Conservation (phyloP, 2,797 vertebrate genomes). For the Scarus forsteni region DNA sequence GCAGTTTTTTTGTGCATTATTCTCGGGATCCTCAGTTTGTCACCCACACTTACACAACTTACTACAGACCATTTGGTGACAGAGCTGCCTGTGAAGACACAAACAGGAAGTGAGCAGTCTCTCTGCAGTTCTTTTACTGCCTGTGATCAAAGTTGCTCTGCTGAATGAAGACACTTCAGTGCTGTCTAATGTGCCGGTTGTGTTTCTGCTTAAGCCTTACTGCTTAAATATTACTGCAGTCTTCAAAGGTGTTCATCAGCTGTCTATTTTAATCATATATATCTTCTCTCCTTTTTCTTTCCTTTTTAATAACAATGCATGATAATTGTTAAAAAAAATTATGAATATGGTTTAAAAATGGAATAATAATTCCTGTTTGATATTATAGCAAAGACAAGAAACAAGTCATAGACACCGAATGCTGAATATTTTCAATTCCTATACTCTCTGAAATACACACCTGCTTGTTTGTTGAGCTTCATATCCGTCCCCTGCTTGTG, state of each 20-base stretch:
- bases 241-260: not conserved
- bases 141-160: constrained; percentile 18
- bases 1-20: constrained; percentile 3
- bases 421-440: no score
- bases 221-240: not conserved
- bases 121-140: constrained; percentile 11
- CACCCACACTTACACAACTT: constrained; percentile 10
- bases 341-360: no score
- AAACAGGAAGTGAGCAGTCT: constrained; percentile 64
- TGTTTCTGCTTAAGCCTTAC: not conserved
- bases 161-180: not conserved
- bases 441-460: no score
- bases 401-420: no score
- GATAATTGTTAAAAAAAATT: no score
- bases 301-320: no score
- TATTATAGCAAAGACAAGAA: no score
- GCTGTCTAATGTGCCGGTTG: not conserved
- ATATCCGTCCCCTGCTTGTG: no score
- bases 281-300: no score
- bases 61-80: constrained; percentile 29
- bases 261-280: no score
- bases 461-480: no score
- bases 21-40: constrained; percentile 5
- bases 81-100: constrained; percentile 29
- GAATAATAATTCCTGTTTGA: no score